Evolutionary conservation across 2,888 invertebrate genomes (phyloP).

Genomic region (Notodonta ziczac): DNA sequence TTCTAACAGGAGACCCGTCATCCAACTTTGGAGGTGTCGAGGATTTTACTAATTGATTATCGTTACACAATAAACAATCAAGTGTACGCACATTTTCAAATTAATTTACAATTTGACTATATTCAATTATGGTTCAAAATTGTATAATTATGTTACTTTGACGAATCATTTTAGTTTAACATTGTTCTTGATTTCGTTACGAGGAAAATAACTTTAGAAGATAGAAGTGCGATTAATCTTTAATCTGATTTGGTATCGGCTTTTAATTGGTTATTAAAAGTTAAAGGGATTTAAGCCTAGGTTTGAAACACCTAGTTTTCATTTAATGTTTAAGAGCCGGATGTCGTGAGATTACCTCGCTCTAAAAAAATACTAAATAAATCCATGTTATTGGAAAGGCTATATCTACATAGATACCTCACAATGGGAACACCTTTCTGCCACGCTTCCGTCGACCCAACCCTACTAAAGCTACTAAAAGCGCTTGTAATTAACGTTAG

Average conservation of each 20-base stretch:
- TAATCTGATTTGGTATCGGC: too few relatives aligned
- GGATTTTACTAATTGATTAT: background rate
- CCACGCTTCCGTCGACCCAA: background rate
- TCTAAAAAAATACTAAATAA: too few relatives aligned
- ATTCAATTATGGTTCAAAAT: background rate
- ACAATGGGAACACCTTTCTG: too few relatives aligned
- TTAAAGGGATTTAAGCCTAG: too few relatives aligned
- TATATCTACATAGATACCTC: too few relatives aligned
- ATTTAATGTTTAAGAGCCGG: too few relatives aligned
- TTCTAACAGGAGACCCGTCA: background rate
- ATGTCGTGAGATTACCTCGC: too few relatives aligned
- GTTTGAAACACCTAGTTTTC: too few relatives aligned
- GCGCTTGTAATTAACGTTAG: slow-evolving; percentile 33
- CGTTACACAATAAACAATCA: background rate
- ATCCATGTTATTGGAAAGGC: too few relatives aligned
- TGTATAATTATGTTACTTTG: background rate
- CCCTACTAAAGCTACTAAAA: slow-evolving; percentile 9
- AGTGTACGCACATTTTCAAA: background rate
- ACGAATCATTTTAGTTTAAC: background rate
- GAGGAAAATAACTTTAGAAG: background rate
- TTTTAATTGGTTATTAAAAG: too few relatives aligned
- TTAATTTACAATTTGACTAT: background rate
- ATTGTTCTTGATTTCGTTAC: background rate
- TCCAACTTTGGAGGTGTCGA: background rate
- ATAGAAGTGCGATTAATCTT: too few relatives aligned